Conservation (phyloP, 2,113 vertebrate genomes). For the Dasyprocta punctata region DNA sequence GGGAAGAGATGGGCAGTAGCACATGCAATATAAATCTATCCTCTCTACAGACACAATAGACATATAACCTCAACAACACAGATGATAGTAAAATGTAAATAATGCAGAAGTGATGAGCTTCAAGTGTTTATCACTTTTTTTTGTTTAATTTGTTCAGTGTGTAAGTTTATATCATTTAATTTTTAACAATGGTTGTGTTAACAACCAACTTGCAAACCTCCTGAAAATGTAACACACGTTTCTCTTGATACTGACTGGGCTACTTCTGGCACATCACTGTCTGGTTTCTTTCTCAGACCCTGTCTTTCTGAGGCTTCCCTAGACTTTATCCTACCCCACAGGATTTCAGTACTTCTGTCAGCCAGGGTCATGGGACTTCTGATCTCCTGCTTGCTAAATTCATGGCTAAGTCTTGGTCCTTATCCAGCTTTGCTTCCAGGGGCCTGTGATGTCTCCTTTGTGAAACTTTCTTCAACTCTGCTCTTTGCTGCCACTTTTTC, state of each 20-base stretch:
- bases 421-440: neutral
- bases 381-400: neutral
- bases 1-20: neutral
- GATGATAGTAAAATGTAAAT: neutral
- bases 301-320: accelerated
- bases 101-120: neutral
- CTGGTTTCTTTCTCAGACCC: neutral
- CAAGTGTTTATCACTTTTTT: neutral
- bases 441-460: neutral
- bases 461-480: neutral
- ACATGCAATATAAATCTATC: accelerated
- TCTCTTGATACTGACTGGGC: neutral
- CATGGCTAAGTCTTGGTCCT: neutral
- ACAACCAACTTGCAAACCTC: neutral
- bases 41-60: accelerated
- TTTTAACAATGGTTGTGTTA: neutral
- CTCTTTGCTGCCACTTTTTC: neutral
- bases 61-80: too few species aligned
- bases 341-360: neutral
- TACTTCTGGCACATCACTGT: accelerated
- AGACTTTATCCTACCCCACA: too few species aligned
- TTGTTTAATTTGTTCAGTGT: neutral
- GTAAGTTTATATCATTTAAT: neutral
- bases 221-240: neutral
- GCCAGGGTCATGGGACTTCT: accelerated